Conservation (phyloP, 2,113 vertebrate genomes). For the Leptosomus discolor region DNA sequence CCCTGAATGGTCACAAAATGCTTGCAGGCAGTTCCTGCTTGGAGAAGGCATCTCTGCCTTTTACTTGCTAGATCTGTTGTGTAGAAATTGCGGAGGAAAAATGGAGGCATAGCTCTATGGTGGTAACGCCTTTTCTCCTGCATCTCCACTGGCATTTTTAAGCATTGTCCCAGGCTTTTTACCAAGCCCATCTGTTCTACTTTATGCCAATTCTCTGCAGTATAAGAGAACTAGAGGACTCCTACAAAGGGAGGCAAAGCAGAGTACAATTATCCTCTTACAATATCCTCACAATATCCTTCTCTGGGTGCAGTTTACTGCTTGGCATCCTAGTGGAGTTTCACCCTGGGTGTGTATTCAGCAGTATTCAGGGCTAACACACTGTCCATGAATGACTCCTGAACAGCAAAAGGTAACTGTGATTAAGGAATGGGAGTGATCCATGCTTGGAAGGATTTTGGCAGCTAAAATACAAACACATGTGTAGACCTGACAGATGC, state of each 20-base stretch:
- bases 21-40: background rate
- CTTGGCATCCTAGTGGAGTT: background rate
- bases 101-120: background rate
- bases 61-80: background rate
- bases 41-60: background rate
- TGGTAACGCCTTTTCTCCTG: background rate
- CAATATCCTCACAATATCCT: background rate
- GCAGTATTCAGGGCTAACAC: background rate
- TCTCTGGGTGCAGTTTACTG: background rate
- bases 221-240: background rate
- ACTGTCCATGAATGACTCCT: background rate
- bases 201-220: background rate
- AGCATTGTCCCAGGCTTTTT: background rate
- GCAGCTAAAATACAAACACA: background rate
- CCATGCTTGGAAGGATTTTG: background rate
- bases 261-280: background rate
- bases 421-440: background rate
- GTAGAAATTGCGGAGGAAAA: background rate
- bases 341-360: background rate
- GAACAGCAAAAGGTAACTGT: background rate
- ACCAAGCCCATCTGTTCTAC: background rate
- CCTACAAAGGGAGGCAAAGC: background rate
- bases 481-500: background rate
- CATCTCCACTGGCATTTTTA: background rate
- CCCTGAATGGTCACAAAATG: background rate